Evolutionary conservation across 2,888 invertebrate species (phyloP).

Genomic region (Oxytorus armatus): DNA sequence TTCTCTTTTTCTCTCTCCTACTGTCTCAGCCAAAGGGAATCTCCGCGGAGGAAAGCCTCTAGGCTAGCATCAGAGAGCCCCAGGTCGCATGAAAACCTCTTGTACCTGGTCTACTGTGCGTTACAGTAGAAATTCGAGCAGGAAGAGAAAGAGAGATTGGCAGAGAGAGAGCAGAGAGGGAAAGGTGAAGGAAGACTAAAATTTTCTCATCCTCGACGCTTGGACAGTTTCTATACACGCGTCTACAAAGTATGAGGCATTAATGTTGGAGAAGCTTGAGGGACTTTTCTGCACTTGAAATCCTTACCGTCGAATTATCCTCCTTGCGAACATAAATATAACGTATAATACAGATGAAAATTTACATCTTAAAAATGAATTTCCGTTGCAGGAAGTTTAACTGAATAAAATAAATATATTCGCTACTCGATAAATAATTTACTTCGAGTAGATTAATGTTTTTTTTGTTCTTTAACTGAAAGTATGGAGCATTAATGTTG

Average conservation of each 20-base stretch:
- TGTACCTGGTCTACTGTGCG: constrained; percentile 36
- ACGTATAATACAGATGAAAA: background rate
- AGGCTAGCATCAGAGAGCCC: constrained; percentile 16
- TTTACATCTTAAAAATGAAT: too few species aligned
- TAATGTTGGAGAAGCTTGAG: constrained; percentile 20
- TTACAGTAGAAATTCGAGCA: constrained; percentile 25
- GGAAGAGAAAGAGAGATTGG: too few species aligned
- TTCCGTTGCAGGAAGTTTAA: too few species aligned
- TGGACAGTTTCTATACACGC: constrained; percentile 25
- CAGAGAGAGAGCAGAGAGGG: too few species aligned
- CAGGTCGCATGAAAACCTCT: constrained; percentile 41
- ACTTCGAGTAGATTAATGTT: too few species aligned
- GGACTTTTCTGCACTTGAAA: background rate
- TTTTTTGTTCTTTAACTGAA: too few species aligned
- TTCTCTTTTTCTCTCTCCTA: constrained; percentile 11
- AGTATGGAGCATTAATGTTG: too few species aligned
- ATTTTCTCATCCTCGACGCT: constrained; percentile 3
- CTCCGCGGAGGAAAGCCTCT: constrained; percentile 34
- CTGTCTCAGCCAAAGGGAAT: constrained; percentile 42
- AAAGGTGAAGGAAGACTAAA: constrained; percentile 27
- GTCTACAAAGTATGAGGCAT: constrained; percentile 13
- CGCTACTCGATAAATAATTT: too few species aligned
- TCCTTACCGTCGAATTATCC: constrained; percentile 3
- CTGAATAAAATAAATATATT: too few species aligned
- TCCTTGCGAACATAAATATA: background rate